phyloP scores from a whole-genome alignment of 1,140 invertebrate species.

The Vanessa tameamea region DNA sequence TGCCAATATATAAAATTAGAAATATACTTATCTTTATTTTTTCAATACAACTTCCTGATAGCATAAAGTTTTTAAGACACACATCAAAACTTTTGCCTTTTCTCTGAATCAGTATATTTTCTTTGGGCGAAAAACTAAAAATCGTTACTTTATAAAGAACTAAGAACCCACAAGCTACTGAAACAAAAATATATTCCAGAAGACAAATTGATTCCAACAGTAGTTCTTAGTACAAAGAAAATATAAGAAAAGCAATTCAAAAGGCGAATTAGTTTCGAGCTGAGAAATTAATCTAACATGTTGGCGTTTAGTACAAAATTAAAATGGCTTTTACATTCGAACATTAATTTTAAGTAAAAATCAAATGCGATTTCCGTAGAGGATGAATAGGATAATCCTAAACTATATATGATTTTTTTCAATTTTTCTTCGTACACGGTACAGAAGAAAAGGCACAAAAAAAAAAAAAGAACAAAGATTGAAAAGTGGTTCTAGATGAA shows the following conservation, averaged over 20 bases:
- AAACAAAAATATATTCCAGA: conserved; percentile 29
- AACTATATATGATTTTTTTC: too few species aligned
- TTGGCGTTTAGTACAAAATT: conserved; percentile 15
- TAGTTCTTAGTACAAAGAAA: conserved; percentile 24
- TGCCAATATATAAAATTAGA: neutral
- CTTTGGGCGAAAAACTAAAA: conserved; percentile 4
- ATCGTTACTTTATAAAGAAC: conserved; percentile 12
- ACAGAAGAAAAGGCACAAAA: too few species aligned
- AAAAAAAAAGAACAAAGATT: too few species aligned
- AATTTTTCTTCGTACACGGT: too few species aligned
- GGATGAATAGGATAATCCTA: neutral
- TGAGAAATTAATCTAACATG: conserved; percentile 31
- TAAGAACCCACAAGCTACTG: conserved; percentile 2
- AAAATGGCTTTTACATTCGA: conserved; percentile 16
- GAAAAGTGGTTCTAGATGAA: too few species aligned
- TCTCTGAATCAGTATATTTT: neutral
- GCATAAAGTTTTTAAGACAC: neutral
- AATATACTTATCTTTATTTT: neutral
- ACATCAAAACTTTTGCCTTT: conserved; percentile 4
- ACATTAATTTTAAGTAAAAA: conserved; percentile 25
- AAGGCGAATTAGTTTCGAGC: conserved; percentile 30
- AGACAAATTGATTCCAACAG: conserved; percentile 35
- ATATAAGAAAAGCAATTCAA: conserved; percentile 27
- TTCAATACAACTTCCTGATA: neutral
- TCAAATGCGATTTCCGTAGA: neutral